Evolutionary conservation across 1,140 invertebrate genomes (phyloP).

Genomic region (Teleopsis dalmanni): DNA sequence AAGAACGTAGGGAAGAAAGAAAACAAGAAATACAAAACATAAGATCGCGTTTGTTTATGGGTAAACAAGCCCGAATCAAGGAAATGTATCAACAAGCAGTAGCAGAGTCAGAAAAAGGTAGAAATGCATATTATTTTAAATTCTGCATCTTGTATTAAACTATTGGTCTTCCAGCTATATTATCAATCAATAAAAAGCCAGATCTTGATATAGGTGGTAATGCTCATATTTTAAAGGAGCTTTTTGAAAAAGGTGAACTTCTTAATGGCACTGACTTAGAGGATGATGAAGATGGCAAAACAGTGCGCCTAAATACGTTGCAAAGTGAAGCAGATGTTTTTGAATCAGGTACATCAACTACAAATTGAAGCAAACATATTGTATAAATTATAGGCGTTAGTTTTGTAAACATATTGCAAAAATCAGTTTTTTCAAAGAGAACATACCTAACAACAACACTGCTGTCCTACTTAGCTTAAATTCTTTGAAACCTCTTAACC

Average conservation of each 20-base stretch:
- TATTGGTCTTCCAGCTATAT: constrained; percentile 26
- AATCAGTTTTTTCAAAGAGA: no score
- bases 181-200: constrained; percentile 54
- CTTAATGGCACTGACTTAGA: constrained; percentile 49
- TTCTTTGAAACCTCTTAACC: no score
- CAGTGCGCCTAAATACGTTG: not conserved
- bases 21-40: constrained; percentile 83
- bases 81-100: constrained; percentile 87
- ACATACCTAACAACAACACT: no score
- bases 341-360: constrained; percentile 66
- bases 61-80: constrained; percentile 83
- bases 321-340: constrained; percentile 69
- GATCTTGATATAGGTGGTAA: constrained; percentile 54
- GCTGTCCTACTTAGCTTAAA: no score
- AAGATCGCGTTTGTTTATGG: constrained; percentile 73
- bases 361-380: no score
- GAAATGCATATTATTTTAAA: not conserved
- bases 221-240: constrained; percentile 66
- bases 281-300: constrained; percentile 18
- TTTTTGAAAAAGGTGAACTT: constrained; percentile 74
- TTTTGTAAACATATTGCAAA: not conserved
- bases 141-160: not conserved
- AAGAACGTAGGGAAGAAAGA: constrained; percentile 68
- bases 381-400: no score
- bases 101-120: constrained; percentile 61